Evolutionary conservation across 2,888 invertebrate species (phyloP), one percentile per base, ranked within the genome.

Genomic region (Aleiodes testaceus): DNA sequence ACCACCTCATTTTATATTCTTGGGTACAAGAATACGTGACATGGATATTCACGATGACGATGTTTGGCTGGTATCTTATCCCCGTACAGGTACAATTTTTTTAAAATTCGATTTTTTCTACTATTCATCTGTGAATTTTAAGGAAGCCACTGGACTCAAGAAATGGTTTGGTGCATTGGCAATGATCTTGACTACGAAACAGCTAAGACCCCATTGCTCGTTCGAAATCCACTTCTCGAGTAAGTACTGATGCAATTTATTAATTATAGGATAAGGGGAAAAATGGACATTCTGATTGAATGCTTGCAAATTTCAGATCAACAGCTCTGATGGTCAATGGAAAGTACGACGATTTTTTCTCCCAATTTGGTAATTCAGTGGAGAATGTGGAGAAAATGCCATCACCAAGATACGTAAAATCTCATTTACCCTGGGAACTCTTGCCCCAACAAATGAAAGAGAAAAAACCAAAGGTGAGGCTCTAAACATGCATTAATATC

Each of bases 81-180:
- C 97, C 0, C 91, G 97, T 81, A 95, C 96, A 79, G 97, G 97
- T 95, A 84, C 11, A 16, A 6, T 16, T 14, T n/a, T n/a, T n/a
- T n/a, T n/a, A n/a, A n/a, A n/a, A n/a, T n/a, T n/a, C n/a, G n/a
- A n/a, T n/a, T n/a, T n/a, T n/a, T n/a, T n/a, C n/a, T n/a, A n/a
- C n/a, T n/a, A n/a, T n/a, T n/a, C n/a, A n/a, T n/a, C n/a, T n/a
- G n/a, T n/a, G n/a, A 61, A 49, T 49, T 76, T 72, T 30, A 74
- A 94, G 94, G 95, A 12, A 97, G 97, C 20, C 97, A 97, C 0
- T 97, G 97, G 97, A 92, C 94, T 0, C 96, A 97, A 83, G 97
- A 97, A 89, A 96, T 97, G 92, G 92, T 95, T 1, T 97, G 96
- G 94, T 89, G 96, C n/a, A 91, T 97, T 72, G 92, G 93, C 3